Percentiles rank a stretch among this genome's conserved stretches.
Evolutionary conservation across 92 coral and sea anemone species (phyloP).

Genomic region (Umimayanthus chanpuru): DNA sequence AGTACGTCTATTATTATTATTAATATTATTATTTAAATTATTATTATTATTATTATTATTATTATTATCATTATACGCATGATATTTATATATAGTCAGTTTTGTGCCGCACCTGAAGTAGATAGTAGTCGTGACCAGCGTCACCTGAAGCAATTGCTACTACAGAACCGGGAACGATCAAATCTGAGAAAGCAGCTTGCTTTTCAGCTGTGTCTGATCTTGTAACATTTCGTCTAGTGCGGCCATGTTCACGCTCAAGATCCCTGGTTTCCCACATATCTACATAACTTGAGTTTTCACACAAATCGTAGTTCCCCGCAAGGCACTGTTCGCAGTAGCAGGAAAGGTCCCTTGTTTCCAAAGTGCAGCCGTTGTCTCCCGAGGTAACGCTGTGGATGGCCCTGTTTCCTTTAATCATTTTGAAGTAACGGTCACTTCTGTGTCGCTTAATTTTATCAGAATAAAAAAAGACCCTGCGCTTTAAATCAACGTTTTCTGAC

Average conservation of each 20-base stretch:
- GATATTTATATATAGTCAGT: not conserved
- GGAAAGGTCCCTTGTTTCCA: too few species aligned
- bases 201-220: constrained; percentile 18
- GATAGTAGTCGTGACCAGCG: constrained; percentile 24
- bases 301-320: constrained; percentile 6
- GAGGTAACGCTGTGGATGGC: too few species aligned
- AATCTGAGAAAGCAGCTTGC: constrained; percentile 17
- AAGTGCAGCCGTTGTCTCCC: too few species aligned
- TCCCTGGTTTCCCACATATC: constrained; percentile 20
- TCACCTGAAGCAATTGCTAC: constrained; percentile 36
- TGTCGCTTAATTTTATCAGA: too few species aligned
- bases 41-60: too few species aligned
- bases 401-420: too few species aligned
- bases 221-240: constrained; percentile 2
- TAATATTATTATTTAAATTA: too few species aligned
- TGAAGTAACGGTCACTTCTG: too few species aligned
- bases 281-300: constrained; percentile 3
- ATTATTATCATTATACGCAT: too few species aligned
- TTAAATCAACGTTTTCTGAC: too few species aligned
- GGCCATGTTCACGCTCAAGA: constrained; percentile 15
- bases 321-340: constrained; percentile 5
- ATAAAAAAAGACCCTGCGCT: too few species aligned
- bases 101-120: not conserved
- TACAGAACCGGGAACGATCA: not conserved
- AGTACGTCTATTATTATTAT: too few species aligned